A percentile compares a stretch with the other conserved stretches of the same genome.
These are phyloP conservation scores for Punctoribates punctum DNA, from an alignment of 2,888 invertebrate genomes.

Conservation along the genomic window DNA sequence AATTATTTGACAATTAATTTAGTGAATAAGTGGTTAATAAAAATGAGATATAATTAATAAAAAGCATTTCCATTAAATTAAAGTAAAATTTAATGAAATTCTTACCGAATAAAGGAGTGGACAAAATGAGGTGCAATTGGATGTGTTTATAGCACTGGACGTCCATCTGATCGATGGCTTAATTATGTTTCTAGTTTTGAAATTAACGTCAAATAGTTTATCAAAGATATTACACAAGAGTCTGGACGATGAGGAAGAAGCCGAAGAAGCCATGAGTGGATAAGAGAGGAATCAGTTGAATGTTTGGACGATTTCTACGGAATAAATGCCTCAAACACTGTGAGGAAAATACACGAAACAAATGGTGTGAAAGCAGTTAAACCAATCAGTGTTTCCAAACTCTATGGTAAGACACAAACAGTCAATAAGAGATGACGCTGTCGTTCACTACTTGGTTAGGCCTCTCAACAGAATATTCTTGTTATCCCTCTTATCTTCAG, in stretches of 20 bases:
- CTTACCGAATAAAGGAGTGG: not conserved
- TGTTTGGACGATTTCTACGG: not conserved
- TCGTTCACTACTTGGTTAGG: not conserved
- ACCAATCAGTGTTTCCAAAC: not conserved
- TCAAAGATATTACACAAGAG: conserved; percentile 9
- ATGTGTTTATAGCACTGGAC: not conserved
- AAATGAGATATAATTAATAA: too few species aligned
- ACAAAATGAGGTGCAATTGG: not conserved
- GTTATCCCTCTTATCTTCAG: not conserved
- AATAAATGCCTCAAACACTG: not conserved
- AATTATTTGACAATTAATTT: too few species aligned
- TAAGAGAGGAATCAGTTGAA: not conserved
- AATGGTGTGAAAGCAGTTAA: too few species aligned
- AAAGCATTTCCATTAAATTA: too few species aligned
- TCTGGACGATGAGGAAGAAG: conserved; percentile 11
- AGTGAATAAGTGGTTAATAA: too few species aligned
- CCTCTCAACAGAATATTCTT: conserved; percentile 9
- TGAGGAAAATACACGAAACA: too few species aligned
- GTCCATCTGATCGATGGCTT: conserved; percentile 25
- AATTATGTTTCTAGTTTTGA: conserved; percentile 20
- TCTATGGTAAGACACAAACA: not conserved
- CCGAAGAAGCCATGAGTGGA: not conserved
- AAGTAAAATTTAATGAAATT: not conserved
- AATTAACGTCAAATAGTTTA: conserved; percentile 10
- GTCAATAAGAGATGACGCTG: conserved; percentile 12